Base-by-base conservation (phyloP, 2,113 vertebrate genomes). In the Barnardius zonarius region DNA sequence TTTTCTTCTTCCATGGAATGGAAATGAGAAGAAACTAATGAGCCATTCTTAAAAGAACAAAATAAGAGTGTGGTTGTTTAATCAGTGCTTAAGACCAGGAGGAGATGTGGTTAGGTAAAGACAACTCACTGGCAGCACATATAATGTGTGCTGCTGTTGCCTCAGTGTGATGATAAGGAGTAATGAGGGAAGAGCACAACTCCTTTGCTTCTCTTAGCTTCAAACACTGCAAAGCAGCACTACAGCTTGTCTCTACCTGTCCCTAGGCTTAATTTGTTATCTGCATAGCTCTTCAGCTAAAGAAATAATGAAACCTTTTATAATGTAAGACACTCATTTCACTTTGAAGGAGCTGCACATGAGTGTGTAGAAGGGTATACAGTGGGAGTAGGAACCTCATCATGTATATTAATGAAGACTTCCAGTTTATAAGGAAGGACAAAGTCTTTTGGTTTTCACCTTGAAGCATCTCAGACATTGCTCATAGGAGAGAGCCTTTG, bases 91-190 rank as follows among this genome's bases (percentile, higher is more conserved):
- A 43, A 35, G 75, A 85, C 72, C 67, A 55, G 70, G 28, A 74
- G 61, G 59, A 92, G 55, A 33, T 5, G 5, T 1, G 1, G 57
- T 23, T 43, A 4, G 33, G 37, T 52, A 27, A 37, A 52, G 75
- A 51, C 31, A 43, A 7, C 27, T 83, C 1, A 0, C 62, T 19
- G 63, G 73, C 62, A 39, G 73, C 39, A 13, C 44, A 18, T 10
- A 12, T 0, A 2, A 20, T 6, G 13, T 17, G 30, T 27, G 66
- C 61, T 54, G 24, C n/a, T 44, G 20, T 54, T 8, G 0, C 70
- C 39, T 5, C 2, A 49, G 35, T 0, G 1, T 16, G 24, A 27
- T n/a, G 51, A 23, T 14, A 44, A 75, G 43, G 8, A 0, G 49
- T 30, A 69, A 14, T 22, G 44, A 75, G 46, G 70, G 51, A 49